Base-by-base conservation (phyloP, 2,797 vertebrate genomes). In the Gobionotothen gibberifrons region DNA sequence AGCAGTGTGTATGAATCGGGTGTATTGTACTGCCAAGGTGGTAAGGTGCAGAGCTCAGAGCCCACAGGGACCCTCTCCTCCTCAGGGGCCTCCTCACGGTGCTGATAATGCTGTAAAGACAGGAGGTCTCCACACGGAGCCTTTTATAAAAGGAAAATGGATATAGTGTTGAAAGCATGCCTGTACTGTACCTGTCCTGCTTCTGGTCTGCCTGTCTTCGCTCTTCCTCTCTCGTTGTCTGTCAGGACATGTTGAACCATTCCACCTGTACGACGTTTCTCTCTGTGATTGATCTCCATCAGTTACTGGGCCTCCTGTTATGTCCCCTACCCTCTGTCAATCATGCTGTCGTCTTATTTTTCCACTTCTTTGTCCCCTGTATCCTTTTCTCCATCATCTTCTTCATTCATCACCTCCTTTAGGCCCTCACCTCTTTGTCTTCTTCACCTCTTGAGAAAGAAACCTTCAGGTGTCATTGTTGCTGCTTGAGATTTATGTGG, bases 21-120 rank as follows among this genome's bases (percentile, higher is more conserved):
- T 78, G 79, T 83, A 92, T 92, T 92, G 92, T 93, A 76, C 62
- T 78, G 64, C 76, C 26, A 47, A 78, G 79, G 79, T 78, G 60
- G 81, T 65, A 70, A 43, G 80, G 64, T 81, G 79, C 54, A 72
- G 72, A 69, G 54, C 80, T 69, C 75, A 76, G 79, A 81, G 81
- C 69, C 85, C 67, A 70, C 47, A 29, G 83, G 80, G 81, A 80
- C 64, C 84, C 72, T 76, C 81, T 66, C 66, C 76, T 52, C 42
- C 76, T 52, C 42, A 47, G 73, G 62, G 87, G 81, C 76, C 63
- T 63, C 26, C 12, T 32, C 29, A 73, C 81, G 83, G 79, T 66
- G 82, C 81, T 32, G 48, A 75, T 83, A 79, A 78, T 51, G 56
- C 67, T 76, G 75, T 75, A 77, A 52, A 26, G 44, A 77, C 68